Conservation (phyloP, 2,797 vertebrate species). For the Scolopax rusticola region DNA sequence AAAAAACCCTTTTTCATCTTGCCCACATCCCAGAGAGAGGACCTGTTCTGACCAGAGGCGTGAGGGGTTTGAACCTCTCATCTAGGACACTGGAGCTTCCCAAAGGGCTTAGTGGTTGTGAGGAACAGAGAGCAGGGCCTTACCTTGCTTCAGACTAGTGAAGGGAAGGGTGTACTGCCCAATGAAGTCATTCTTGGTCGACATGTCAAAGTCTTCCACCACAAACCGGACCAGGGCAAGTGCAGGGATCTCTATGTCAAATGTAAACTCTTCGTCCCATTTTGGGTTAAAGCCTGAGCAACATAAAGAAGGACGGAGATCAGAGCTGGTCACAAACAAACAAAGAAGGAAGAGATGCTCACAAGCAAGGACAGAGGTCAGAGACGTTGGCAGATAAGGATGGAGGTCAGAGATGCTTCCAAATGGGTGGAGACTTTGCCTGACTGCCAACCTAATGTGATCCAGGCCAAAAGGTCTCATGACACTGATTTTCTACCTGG, state of each 20-base stretch:
- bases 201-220: constrained; percentile 90
- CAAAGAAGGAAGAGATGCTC: background rate
- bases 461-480: background rate
- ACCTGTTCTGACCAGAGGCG: fast-evolving
- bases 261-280: constrained; percentile 89
- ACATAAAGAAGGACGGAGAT: background rate
- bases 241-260: constrained; percentile 85
- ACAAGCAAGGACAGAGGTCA: background rate
- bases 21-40: background rate
- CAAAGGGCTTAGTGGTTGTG: background rate
- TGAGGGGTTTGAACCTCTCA: background rate
- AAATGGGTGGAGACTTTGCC: background rate
- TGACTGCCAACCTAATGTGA: background rate
- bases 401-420: background rate
- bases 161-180: constrained; percentile 93
- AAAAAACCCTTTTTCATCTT: background rate
- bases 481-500: background rate
- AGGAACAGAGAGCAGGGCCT: background rate
- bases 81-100: background rate
- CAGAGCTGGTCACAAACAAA: background rate
- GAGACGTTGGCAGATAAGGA: background rate
- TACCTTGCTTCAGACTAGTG: constrained; percentile 89
- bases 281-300: constrained; percentile 89
- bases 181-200: constrained; percentile 89
- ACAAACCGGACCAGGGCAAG: constrained; percentile 90